Evolutionary conservation across 2,113 vertebrate species (phyloP).

Genomic region (Nothobranchius furzeri): DNA sequence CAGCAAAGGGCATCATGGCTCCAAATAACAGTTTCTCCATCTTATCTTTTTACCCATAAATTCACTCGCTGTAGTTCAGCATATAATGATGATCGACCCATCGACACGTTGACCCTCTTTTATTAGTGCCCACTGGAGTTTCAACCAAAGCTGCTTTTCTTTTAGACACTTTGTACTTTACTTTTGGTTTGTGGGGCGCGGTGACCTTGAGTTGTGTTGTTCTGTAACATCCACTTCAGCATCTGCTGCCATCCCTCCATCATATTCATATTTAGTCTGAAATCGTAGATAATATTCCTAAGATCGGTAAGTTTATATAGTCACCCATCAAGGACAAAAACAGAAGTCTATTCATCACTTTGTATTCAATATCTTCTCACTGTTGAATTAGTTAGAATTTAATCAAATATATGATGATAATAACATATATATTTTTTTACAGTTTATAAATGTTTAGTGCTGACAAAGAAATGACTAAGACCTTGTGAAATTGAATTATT

Average conservation of each 20-base stretch:
- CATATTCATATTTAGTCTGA: neutral
- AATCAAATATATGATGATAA: neutral
- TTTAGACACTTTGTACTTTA: slow-evolving; percentile 1
- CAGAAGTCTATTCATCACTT: neutral
- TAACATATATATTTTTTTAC: neutral
- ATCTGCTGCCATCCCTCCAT: neutral
- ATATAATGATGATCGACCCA: slow-evolving; percentile 69
- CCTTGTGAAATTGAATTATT: neutral
- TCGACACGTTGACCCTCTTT: slow-evolving; percentile 34
- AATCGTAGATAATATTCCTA: neutral
- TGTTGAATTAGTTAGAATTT: neutral
- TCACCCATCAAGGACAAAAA: neutral
- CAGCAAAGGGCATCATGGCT: slow-evolving; percentile 59
- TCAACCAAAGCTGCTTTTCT: slow-evolving; percentile 52
- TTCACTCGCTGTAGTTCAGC: slow-evolving; percentile 50
- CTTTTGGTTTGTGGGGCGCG: neutral
- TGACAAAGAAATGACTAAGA: neutral
- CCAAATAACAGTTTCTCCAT: slow-evolving; percentile 60
- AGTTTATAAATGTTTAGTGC: neutral
- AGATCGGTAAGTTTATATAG: neutral
- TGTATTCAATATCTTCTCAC: neutral
- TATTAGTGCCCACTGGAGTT: slow-evolving; percentile 47
- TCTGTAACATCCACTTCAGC: neutral
- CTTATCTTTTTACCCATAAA: slow-evolving; percentile 48
- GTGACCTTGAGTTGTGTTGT: slow-evolving; percentile 10